Evolutionary conservation across 2,888 invertebrate species (phyloP), one percentile per base, ranked within the genome.

Genomic region (Zeuzera pyrina): DNA sequence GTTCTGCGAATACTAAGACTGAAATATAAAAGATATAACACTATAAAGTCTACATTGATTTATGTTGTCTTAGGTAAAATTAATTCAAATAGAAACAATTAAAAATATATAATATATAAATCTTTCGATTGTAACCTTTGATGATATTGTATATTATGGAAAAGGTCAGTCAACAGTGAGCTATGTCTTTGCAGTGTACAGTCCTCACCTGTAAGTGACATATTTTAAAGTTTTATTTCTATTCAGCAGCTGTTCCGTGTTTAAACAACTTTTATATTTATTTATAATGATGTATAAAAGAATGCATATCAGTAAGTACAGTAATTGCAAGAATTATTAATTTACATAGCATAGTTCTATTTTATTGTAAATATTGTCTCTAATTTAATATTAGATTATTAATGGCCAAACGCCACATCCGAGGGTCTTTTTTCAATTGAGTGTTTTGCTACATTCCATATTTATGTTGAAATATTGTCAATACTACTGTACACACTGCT

Each of bases 381-480:
- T 78, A 64, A 74, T 78, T 76, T 74, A 74, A 72, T 74, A 64
- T 72, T 76, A 79, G 77, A 69, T 64, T 71, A 71, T 70, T 61
- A 44, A 59, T 68, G 77, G 73, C 71, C 62, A 43, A 52, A 58
- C 52, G 74, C 73, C 72, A 60, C 56, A 68, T 67, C 74, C 57
- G 68, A 74, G 56, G 73, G 73, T 76, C 66, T 68, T n/a, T n/a
- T 74, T 73, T 73, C 72, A 69, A 76, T 76, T 74, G 81, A 79
- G 79, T 79, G 81, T 81, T n/a, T 77, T 74, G 68, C 74, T 83
- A 83, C 81, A 83, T 83, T 81, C 81, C 81, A 83, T 83, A 79
- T 81, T 81, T 81, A 81, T 81, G 81, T 79, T 79, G 78, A 79
- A 74, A 73, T 78, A 74, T 71, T 77, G 60, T 74, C 67, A 62